Percentiles rank a stretch among this genome's conserved stretches.
Conservation (phyloP, 2,888 invertebrate species). For the Nemoura dubitans region DNA sequence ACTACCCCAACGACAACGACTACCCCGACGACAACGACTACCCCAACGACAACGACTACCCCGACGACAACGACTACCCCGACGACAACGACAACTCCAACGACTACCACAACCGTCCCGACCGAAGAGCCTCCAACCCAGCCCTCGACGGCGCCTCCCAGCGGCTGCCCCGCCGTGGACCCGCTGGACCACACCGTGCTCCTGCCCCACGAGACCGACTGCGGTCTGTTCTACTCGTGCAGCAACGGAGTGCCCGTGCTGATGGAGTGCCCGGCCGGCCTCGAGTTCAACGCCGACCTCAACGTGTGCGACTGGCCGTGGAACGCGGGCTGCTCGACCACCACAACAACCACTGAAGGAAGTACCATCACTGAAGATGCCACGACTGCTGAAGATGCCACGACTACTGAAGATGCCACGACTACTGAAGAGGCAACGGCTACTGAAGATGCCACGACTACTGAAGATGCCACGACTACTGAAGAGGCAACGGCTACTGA, state of each 20-base stretch:
- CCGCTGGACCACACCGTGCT: constrained; percentile 39
- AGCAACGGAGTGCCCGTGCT: constrained; percentile 51
- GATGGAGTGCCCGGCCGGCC: constrained; percentile 51
- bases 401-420: not conserved
- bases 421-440: too few relatives aligned
- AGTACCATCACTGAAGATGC: not conserved
- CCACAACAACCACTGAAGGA: not conserved
- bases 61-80: constrained; percentile 51
- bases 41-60: constrained; percentile 51
- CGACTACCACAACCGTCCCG: constrained; percentile 50
- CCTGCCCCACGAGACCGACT: constrained; percentile 40
- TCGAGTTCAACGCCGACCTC: constrained; percentile 52
- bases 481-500: too few relatives aligned
- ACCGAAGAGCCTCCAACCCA: constrained; percentile 52
- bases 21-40: constrained; percentile 51
- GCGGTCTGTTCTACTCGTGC: constrained; percentile 51
- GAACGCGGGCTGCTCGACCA: constrained; percentile 48
- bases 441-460: too few relatives aligned
- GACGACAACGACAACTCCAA: constrained; percentile 50
- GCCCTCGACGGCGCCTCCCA: constrained; percentile 32
- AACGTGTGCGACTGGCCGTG: constrained; percentile 53
- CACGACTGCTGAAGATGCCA: not conserved
- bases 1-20: constrained; percentile 50
- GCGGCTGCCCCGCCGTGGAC: constrained; percentile 30
- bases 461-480: too few relatives aligned